A percentile compares a stretch with the other conserved stretches of the same genome.
Evolutionary conservation across 2,888 invertebrate species (phyloP).

Genomic region (Pocota personata): DNA sequence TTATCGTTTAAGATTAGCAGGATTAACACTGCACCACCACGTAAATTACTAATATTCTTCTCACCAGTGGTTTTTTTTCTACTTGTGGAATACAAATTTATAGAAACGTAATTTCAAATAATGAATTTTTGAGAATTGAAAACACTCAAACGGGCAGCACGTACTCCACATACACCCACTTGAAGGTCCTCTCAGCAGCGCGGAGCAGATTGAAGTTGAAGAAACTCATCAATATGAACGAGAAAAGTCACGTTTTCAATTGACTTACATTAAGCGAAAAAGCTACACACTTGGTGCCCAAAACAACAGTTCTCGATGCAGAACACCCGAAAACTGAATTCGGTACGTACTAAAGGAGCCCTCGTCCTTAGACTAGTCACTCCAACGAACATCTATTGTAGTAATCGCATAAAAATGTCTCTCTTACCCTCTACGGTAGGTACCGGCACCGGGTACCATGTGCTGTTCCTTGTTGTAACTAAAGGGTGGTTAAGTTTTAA

Average conservation of each 20-base stretch:
- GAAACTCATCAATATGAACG: slow-evolving; percentile 66
- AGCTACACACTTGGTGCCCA: slow-evolving; percentile 62
- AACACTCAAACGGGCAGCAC: neutral
- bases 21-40: too few species aligned
- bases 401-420: slow-evolving; percentile 68
- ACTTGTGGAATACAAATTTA: too few species aligned
- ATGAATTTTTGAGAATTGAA: neutral
- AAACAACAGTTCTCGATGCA: slow-evolving; percentile 21
- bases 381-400: slow-evolving; percentile 61
- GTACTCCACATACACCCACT: neutral
- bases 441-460: slow-evolving; percentile 54
- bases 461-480: slow-evolving; percentile 43
- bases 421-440: slow-evolving; percentile 36
- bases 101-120: neutral
- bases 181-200: neutral
- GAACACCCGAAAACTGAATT: neutral
- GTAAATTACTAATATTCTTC: too few species aligned
- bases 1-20: too few species aligned
- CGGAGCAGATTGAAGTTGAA: slow-evolving; percentile 44
- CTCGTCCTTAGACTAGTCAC: slow-evolving; percentile 44
- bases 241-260: slow-evolving; percentile 71
- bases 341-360: neutral
- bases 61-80: too few species aligned
- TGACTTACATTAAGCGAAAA: slow-evolving; percentile 66
- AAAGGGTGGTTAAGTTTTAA: too few species aligned